A percentile compares a stretch with the other conserved stretches of the same genome.
phyloP scores from a whole-genome alignment of 1,140 invertebrate genomes.

The Bombus difficillimus region DNA sequence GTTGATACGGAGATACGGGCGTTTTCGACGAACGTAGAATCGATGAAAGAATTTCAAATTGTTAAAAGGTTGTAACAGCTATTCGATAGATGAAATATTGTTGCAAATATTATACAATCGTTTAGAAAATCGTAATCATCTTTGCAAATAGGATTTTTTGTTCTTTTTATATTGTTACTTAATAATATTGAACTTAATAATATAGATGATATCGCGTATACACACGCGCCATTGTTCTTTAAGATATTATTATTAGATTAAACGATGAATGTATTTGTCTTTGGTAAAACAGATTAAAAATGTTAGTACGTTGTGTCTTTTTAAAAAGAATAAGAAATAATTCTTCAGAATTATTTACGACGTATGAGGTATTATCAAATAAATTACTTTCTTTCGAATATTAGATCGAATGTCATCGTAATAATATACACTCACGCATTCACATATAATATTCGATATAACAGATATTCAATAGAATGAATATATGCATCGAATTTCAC shows the following conservation, averaged over 20 bases:
- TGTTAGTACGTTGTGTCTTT: too few species aligned
- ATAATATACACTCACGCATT: background rate
- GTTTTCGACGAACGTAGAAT: background rate
- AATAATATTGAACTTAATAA: too few species aligned
- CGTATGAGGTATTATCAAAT: background rate
- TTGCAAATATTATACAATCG: too few species aligned
- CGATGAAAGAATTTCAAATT: background rate
- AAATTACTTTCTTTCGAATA: background rate
- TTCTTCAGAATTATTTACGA: too few species aligned
- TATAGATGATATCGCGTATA: too few species aligned
- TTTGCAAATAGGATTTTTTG: background rate
- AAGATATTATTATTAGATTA: background rate
- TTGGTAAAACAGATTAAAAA: background rate
- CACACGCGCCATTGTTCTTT: too few species aligned
- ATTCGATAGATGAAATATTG: background rate
- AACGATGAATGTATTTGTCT: background rate
- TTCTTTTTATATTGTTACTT: background rate
- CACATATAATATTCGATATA: background rate
- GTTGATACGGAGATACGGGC: background rate
- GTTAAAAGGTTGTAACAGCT: background rate
- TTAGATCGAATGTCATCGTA: background rate
- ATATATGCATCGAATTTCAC: background rate
- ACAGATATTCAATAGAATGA: background rate
- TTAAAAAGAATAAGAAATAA: too few species aligned
- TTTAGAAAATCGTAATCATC: too few species aligned